Evolutionary conservation across 2,797 vertebrate genomes (phyloP).

Genomic region (Vespertilio murinus): DNA sequence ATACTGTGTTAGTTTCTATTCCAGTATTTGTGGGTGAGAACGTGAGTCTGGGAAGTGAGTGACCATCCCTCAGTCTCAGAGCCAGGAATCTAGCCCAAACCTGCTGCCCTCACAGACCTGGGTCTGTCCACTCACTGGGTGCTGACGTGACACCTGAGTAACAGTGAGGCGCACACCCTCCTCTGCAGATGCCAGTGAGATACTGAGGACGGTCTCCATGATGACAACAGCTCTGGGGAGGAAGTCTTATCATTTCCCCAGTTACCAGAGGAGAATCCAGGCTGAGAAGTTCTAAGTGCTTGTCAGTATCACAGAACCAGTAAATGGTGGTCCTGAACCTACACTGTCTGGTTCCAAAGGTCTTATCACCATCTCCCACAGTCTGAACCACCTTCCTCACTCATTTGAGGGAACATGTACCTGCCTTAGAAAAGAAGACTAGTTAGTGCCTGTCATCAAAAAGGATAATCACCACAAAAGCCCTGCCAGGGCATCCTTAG

Average conservation of each 20-base stretch:
- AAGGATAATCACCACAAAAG: background rate
- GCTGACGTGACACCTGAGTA: background rate
- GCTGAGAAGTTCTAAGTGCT: background rate
- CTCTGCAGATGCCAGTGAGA: background rate
- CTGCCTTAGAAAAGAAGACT: background rate
- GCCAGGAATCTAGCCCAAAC: background rate
- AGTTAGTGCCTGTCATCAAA: background rate
- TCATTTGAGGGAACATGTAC: background rate
- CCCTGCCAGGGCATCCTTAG: background rate
- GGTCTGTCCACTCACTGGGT: accelerated
- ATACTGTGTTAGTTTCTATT: background rate
- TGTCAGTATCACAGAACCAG: background rate
- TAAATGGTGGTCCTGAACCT: background rate
- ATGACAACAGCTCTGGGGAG: background rate
- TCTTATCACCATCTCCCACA: background rate
- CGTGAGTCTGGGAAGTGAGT: background rate
- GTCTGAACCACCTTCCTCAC: background rate
- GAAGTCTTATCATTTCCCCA: background rate
- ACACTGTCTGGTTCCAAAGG: background rate
- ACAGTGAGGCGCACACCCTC: background rate
- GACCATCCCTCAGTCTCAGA: background rate
- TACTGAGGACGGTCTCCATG: background rate
- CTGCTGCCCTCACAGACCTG: background rate
- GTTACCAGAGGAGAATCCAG: background rate
- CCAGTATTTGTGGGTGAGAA: background rate